A percentile compares a stretch with the other conserved stretches of the same genome.
These are phyloP conservation scores for Coreoperca whiteheadi DNA, from an alignment of 2,113 vertebrate species.

Conservation along the genomic window DNA sequence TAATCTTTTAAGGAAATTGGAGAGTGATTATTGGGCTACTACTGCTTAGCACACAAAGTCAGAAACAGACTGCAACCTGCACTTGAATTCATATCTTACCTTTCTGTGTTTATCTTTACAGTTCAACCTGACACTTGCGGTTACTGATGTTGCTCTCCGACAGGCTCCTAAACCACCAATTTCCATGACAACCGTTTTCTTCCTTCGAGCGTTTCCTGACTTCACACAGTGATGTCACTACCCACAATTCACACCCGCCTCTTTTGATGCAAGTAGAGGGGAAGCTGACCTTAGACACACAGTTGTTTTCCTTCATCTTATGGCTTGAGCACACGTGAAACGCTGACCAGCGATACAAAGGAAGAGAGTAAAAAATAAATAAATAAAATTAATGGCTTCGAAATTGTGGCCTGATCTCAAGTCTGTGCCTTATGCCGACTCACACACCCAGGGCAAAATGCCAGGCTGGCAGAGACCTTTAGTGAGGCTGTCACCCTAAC, in stretches of 20 bases:
- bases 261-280: not conserved
- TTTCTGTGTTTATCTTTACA: not conserved
- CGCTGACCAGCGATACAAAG: not conserved
- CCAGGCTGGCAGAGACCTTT: constrained; percentile 21
- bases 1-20: not conserved
- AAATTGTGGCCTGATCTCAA: constrained; percentile 31
- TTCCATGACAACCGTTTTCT: constrained; percentile 44
- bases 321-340: not conserved
- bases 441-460: constrained; percentile 6
- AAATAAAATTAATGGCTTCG: not conserved
- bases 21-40: not conserved
- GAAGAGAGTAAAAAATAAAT: not conserved
- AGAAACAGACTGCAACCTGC: not conserved
- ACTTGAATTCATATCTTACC: not conserved
- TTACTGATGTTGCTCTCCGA: not conserved
- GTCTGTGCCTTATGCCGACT: constrained; percentile 21
- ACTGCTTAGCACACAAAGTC: not conserved
- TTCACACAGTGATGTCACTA: constrained; percentile 50
- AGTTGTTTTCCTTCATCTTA: not conserved
- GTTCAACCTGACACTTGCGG: constrained; percentile 6
- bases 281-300: constrained; percentile 18
- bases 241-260: constrained; percentile 22
- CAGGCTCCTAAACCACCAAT: constrained; percentile 9
- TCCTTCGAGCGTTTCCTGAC: constrained; percentile 48
- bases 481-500: constrained; percentile 15